Percentiles rank a stretch among this genome's conserved stretches.
phyloP scores from a whole-genome alignment of 2,113 vertebrate species.

The Alethe diademata region DNA sequence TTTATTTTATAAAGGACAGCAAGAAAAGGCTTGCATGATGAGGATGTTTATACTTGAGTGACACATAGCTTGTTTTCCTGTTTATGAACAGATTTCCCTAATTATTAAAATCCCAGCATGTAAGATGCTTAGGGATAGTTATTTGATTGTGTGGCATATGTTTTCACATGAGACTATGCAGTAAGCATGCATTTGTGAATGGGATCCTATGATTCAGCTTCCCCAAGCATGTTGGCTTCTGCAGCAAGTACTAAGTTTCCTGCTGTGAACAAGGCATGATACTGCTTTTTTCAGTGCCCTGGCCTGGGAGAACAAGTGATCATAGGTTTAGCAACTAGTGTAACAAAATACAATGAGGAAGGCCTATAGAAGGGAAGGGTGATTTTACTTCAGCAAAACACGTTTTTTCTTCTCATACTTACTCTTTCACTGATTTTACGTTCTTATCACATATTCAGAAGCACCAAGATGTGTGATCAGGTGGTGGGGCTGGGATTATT shows the following conservation, averaged over 20 bases:
- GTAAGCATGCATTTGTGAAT: not conserved
- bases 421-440: not conserved
- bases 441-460: not conserved
- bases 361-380: not conserved
- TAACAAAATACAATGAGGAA: not conserved
- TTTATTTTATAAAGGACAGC: not conserved
- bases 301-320: not conserved
- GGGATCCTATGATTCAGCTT: not conserved
- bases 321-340: not conserved
- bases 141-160: not conserved
- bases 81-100: not conserved
- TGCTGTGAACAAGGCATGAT: not conserved
- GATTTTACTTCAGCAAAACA: not conserved
- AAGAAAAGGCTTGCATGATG: not conserved
- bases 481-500: not conserved
- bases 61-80: not conserved
- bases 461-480: not conserved
- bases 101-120: not conserved
- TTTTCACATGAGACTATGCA: not conserved
- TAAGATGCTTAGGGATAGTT: not conserved
- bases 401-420: not conserved
- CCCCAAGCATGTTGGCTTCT: not conserved
- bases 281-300: not conserved
- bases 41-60: not conserved
- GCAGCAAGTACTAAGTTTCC: not conserved